phyloP scores from a whole-genome alignment of 2,888 invertebrate genomes.

The Diachrysia chrysitis region DNA sequence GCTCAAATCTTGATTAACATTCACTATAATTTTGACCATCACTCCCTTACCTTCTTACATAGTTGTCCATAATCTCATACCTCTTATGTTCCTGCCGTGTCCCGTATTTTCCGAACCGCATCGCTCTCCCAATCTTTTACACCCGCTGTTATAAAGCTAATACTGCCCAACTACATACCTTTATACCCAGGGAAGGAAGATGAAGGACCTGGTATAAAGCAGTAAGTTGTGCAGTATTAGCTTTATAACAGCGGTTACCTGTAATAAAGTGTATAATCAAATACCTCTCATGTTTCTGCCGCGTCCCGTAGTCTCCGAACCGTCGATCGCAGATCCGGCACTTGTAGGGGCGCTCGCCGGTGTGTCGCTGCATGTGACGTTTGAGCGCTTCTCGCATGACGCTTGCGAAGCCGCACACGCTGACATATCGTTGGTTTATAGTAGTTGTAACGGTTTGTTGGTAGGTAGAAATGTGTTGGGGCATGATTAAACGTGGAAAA shows the following conservation, averaged over 20 bases:
- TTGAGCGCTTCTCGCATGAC: slow-evolving; percentile 79
- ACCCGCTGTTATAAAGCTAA: no score
- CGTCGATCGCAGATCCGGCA: slow-evolving; percentile 82
- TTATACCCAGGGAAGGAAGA: no score
- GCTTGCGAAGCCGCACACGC: slow-evolving; percentile 79
- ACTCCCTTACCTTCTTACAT: background rate
- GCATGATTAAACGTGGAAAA: no score
- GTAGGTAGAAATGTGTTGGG: slow-evolving; percentile 12
- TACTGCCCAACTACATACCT: no score
- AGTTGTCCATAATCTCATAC: slow-evolving; percentile 50
- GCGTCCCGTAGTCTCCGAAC: slow-evolving; percentile 80
- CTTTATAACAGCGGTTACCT: no score
- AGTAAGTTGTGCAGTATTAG: no score
- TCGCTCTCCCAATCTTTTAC: no score
- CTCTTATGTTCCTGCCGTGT: slow-evolving; percentile 84
- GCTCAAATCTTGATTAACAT: no score
- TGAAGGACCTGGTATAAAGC: no score
- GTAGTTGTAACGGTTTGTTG: background rate
- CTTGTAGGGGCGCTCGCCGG: slow-evolving; percentile 81
- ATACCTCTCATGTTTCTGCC: slow-evolving; percentile 84
- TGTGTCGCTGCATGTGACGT: slow-evolving; percentile 83
- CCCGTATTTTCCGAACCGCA: slow-evolving; percentile 80
- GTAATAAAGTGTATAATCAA: background rate
- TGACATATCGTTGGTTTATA: slow-evolving; percentile 42
- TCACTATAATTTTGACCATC: no score